A percentile compares a stretch with the other conserved stretches of the same genome.
Conservation (phyloP, 2,797 vertebrate genomes). For the Galagoides demidoff region DNA sequence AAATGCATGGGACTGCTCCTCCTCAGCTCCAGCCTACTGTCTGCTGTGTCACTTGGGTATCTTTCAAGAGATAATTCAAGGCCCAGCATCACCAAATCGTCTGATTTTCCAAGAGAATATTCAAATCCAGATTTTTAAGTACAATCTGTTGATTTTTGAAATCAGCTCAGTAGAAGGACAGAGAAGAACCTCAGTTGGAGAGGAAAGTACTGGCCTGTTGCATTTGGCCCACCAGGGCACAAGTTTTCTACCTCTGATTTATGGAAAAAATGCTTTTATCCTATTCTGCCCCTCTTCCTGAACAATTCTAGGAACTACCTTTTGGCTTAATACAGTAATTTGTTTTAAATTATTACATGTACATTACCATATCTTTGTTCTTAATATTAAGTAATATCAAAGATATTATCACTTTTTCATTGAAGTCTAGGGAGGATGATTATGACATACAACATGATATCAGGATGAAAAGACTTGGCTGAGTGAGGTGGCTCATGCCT, state of each 20-base stretch:
- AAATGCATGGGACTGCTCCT: background rate
- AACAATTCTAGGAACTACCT: background rate
- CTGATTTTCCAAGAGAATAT: constrained; percentile 1
- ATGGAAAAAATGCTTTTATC: background rate
- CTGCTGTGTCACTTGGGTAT: background rate
- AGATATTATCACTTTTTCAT: background rate
- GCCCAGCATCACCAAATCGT: background rate
- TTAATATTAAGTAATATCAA: background rate
- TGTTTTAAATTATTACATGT: background rate
- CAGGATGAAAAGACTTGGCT: background rate
- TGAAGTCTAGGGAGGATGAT: background rate
- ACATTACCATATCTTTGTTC: background rate
- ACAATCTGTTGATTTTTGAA: background rate
- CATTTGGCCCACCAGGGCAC: too few species aligned
- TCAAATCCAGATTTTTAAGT: background rate
- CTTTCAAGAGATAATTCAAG: background rate
- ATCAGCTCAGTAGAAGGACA: background rate
- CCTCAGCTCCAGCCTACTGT: background rate
- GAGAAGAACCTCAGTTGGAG: background rate
- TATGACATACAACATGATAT: background rate
- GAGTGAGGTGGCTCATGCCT: too few species aligned
- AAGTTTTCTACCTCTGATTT: background rate
- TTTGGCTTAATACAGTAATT: background rate
- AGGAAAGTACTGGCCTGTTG: background rate
- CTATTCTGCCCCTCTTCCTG: background rate